Percentiles rank a stretch among this genome's conserved stretches.
phyloP scores from a whole-genome alignment of 2,888 invertebrate genomes.

The Hirtodrosophila trivittata region DNA sequence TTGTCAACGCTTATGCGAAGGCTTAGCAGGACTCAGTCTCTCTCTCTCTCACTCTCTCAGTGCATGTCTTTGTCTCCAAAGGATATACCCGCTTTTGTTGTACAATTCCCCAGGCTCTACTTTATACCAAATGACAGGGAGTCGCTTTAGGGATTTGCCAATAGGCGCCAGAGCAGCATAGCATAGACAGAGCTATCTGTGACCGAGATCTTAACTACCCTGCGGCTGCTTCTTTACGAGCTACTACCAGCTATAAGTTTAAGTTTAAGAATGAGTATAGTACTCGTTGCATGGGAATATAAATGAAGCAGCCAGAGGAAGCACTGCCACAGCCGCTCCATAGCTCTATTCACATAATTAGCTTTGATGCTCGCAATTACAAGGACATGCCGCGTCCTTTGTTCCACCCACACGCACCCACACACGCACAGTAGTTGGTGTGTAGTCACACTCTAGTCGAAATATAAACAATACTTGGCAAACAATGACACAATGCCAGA shows the following conservation, averaged over 20 bases:
- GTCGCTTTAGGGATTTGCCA: conserved; percentile 1
- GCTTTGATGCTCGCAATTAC: conserved; percentile 51
- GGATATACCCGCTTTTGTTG: not conserved
- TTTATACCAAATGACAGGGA: conserved; percentile 41
- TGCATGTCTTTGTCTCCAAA: not conserved
- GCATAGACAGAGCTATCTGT: conserved; percentile 32
- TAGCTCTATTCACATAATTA: conserved; percentile 49
- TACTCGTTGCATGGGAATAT: no score
- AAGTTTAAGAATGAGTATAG: conserved; percentile 9
- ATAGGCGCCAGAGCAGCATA: conserved; percentile 1
- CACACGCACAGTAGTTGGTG: no score
- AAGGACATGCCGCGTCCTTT: conserved; percentile 1
- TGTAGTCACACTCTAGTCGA: conserved; percentile 3
- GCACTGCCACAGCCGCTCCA: conserved; percentile 1
- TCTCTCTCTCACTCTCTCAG: not conserved
- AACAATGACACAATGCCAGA: conserved; percentile 27
- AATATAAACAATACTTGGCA: conserved; percentile 31
- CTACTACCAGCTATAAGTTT: conserved; percentile 15
- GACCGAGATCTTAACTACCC: conserved; percentile 49
- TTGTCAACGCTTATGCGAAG: conserved; percentile 9
- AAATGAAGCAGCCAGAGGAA: not conserved
- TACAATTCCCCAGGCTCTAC: conserved; percentile 53
- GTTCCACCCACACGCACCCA: no score
- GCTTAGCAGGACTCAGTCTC: conserved; percentile 6
- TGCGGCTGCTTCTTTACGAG: conserved; percentile 16